Base-by-base conservation (phyloP, 1,140 invertebrate species). In the Drosophila tropicalis region DNA sequence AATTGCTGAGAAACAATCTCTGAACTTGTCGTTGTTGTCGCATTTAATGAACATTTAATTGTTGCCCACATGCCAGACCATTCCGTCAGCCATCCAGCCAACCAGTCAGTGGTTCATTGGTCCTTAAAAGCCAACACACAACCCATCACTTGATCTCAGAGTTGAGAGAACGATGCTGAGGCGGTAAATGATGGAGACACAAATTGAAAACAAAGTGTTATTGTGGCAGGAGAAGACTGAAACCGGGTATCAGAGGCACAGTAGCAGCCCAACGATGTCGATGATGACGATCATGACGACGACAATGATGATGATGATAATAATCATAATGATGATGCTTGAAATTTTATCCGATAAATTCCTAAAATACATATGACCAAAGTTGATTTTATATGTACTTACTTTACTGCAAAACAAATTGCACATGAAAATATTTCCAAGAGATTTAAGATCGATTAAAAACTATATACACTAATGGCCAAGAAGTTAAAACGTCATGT, bases 21-120 rank as follows among this genome's bases (percentile, higher is more conserved):
- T 10, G 67, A 51, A 51, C 72, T 61, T 75, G 79, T 70, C 72
- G 76, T 67, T 54, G 61, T 67, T 82, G 83, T 76, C 72, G 79
- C 76, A 76, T 82, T 86, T 86, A 86, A 86, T 87, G 76, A 86
- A 69, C 79, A 79, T 82, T 82, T 86, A 86, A 86, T 86, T 86
- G 83, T 55, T 64, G 76, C 67, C 69, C 76, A 87, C 82, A 82
- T 82, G 83, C 71, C 17, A 22, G 76, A 75, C 36, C 36, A 39
- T 39, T 13, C 36, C 10, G 36, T 13, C 36, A 39, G 71, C 75
- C 75, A 64, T 61, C 29, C 68, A 68, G 76, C 15, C 25, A 39
- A 3, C 12, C 36, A 39, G 17, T 51, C 19, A 55, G 39, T 15
- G 5, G 22, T 34, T 5, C n/a, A 17, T 10, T 39, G 36, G 12